Conservation (phyloP, 2,888 invertebrate species). For the Clistopyga incitator region DNA sequence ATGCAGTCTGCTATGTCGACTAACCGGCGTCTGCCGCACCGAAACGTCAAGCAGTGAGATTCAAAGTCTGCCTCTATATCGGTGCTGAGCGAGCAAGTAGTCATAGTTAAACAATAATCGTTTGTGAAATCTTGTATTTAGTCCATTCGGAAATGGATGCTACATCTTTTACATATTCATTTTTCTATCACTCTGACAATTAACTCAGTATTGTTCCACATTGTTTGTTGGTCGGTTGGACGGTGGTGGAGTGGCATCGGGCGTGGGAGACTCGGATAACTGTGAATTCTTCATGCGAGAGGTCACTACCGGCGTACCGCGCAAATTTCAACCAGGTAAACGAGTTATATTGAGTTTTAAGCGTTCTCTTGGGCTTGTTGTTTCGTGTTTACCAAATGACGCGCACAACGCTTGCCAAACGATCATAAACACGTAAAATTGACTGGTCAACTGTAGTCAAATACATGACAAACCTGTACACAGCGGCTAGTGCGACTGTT, state of each 20-base stretch:
- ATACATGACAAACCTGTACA: not conserved
- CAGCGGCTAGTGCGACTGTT: not conserved
- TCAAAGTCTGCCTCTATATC: not conserved
- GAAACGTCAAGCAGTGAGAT: slow-evolving; percentile 50
- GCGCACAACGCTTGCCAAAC: not conserved
- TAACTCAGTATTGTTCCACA: slow-evolving; percentile 21
- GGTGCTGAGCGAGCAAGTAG: not conserved
- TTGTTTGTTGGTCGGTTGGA: slow-evolving; percentile 16
- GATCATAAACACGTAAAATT: not conserved
- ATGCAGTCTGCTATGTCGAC: slow-evolving; percentile 59
- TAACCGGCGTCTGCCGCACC: slow-evolving; percentile 56
- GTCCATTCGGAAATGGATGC: slow-evolving; percentile 1
- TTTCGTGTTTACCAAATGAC: slow-evolving; percentile 17
- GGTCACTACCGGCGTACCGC: slow-evolving; percentile 40
- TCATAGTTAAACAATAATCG: too few relatives aligned
- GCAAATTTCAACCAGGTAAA: slow-evolving; percentile 50
- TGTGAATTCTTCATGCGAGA: slow-evolving; percentile 36
- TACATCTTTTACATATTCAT: slow-evolving; percentile 1
- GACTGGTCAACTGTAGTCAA: not conserved
- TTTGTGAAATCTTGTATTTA: not conserved
- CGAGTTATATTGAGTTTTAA: too few relatives aligned
- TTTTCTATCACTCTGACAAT: not conserved
- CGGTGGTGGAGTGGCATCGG: slow-evolving; percentile 20
- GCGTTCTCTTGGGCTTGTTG: too few relatives aligned
- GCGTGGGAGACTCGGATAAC: slow-evolving; percentile 18